A percentile compares a stretch with the other conserved stretches of the same genome.
These are phyloP conservation scores for Diadumene lineata DNA, from an alignment of 92 coral and sea anemone genomes.

Conservation along the genomic window DNA sequence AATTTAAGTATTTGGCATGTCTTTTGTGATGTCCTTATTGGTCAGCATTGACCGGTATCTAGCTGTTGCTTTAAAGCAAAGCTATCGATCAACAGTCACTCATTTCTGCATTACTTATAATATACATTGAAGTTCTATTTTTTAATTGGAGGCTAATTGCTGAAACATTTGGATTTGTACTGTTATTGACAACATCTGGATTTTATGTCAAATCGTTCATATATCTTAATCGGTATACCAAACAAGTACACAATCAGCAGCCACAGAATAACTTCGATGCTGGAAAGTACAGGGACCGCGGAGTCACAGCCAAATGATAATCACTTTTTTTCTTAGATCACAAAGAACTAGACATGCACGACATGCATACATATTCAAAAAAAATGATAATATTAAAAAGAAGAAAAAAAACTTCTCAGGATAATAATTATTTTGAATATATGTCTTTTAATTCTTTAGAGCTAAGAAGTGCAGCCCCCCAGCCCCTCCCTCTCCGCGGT, in stretches of 20 bases:
- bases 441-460: too few relatives aligned
- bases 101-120: not conserved
- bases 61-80: not conserved
- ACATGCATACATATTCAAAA: too few relatives aligned
- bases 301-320: too few relatives aligned
- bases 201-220: not conserved
- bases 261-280: not conserved
- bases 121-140: not conserved
- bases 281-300: too few relatives aligned
- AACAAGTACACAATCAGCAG: not conserved
- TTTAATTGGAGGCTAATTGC: not conserved
- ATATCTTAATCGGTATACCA: not conserved
- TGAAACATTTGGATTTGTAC: not conserved
- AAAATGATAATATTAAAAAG: too few relatives aligned
- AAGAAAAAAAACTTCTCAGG: too few relatives aligned
- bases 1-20: too few relatives aligned
- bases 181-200: not conserved
- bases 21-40: not conserved
- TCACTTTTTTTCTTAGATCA: too few relatives aligned
- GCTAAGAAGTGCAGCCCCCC: too few relatives aligned
- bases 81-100: not conserved
- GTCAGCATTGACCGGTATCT: not conserved
- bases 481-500: too few relatives aligned
- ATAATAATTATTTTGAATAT: too few relatives aligned
- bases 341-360: too few relatives aligned